Evolutionary conservation across 2,797 vertebrate genomes (phyloP).

Genomic region (Tamandua tetradactyla): DNA sequence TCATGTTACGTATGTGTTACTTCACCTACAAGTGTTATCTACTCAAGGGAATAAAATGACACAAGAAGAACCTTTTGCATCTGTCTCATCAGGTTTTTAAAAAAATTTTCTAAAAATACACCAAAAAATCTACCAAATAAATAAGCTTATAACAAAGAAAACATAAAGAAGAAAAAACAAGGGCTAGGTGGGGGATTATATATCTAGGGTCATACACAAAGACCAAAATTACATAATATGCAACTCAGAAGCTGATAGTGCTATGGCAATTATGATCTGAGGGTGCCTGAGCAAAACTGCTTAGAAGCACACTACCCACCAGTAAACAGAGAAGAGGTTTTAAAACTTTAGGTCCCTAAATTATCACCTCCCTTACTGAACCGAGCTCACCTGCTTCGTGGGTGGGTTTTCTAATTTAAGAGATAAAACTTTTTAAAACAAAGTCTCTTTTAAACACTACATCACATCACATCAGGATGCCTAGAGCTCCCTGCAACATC

Average conservation of each 20-base stretch:
- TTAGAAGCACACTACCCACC: not conserved
- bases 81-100: not conserved
- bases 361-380: not conserved
- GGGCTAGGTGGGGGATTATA: not conserved
- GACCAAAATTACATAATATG: not conserved
- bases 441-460: not conserved
- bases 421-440: not conserved
- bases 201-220: not conserved
- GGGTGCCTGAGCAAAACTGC: not conserved
- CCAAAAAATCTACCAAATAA: not conserved
- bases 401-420: not conserved
- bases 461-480: not conserved
- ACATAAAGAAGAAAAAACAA: not conserved
- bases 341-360: not conserved
- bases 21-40: not conserved
- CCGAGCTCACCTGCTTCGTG: not conserved
- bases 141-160: slow-evolving; percentile 11
- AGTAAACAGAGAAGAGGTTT: not conserved
- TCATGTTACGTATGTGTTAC: not conserved
- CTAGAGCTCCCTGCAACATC: not conserved
- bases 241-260: not conserved
- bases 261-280: not conserved
- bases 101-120: not conserved
- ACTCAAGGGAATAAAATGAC: slow-evolving; percentile 62
- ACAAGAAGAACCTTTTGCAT: not conserved